Evolutionary conservation across 2,113 vertebrate species (phyloP), one percentile per base, ranked within the genome.

Genomic region (Axis porcinus): DNA sequence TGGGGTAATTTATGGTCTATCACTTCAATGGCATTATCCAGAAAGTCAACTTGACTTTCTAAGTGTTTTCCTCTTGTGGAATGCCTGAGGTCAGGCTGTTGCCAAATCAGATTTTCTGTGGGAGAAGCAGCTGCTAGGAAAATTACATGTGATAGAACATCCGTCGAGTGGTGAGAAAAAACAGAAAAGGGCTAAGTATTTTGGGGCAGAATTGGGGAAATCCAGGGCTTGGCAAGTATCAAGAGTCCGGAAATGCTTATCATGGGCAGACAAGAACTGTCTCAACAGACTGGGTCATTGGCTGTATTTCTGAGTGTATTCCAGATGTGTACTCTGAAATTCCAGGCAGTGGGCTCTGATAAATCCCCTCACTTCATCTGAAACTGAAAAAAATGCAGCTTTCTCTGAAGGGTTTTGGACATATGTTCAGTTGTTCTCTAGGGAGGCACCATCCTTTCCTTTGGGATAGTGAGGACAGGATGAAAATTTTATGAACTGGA

Each of bases 401-500:
- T 82, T 97, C 96, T 93, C 78, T 40, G 83, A 94, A 96, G 78
- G 52, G 60, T 19, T 94, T 95, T 96, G 78, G 82, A 70, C 94
- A 96, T 96, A 95, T 97, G 91, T 87, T 98, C 40, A 91, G 23
- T 91, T 86, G 76, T 85, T 28, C 97, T 67, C 93, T 55, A 62
- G 78, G 70, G 96, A 98, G 40, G 86, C 30, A 54, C 58, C 62
- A 74, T 94, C 43, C 30, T 94, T 96, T 60, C 97, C 85, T 98
- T 93, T 2, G 85, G 94, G 89, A 91, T n/a, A 79, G 87, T 70
- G 84, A 96, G 58, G 82, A 76, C 33, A 60, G 70, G 90, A 97
- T 74, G 70, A 91, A 96, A 93, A 94, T 89, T 89, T 98, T 94
- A 97, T 86, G 93, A 96, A 96, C 62, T 95, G 97, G 96, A 98